phyloP scores from a whole-genome alignment of 2,888 invertebrate genomes.

The Ormia ochracea region DNA sequence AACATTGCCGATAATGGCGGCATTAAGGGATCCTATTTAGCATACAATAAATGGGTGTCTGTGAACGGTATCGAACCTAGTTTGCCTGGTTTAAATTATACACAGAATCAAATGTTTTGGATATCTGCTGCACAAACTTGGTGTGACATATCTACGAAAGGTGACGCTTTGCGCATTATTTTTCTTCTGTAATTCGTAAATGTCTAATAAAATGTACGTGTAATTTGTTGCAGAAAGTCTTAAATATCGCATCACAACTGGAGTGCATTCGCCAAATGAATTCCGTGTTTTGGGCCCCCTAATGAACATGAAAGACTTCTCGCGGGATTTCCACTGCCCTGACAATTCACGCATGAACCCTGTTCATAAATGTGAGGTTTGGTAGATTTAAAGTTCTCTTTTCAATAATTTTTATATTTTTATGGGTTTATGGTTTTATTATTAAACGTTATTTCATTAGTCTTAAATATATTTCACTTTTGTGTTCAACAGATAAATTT shows the following conservation, averaged over 20 bases:
- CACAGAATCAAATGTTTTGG: constrained; percentile 88
- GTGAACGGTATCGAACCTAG: constrained; percentile 82
- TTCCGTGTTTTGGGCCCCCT: constrained; percentile 93
- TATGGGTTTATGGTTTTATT: no score
- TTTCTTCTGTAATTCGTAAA: neutral
- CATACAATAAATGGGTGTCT: constrained; percentile 86
- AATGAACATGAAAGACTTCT: constrained; percentile 94
- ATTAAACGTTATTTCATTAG: no score
- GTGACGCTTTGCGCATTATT: constrained; percentile 59
- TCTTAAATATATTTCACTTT: no score
- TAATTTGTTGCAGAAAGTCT: constrained; percentile 80
- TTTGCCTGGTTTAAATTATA: constrained; percentile 85
- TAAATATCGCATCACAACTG: constrained; percentile 87
- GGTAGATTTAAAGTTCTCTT: constrained; percentile 83
- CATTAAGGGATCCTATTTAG: constrained; percentile 91
- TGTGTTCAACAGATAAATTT: no score
- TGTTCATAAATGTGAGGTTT: constrained; percentile 90
- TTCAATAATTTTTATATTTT: no score
- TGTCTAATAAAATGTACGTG: neutral
- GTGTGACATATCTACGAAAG: constrained; percentile 88
- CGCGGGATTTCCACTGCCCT: constrained; percentile 91
- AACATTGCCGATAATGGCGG: constrained; percentile 98
- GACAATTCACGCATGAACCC: constrained; percentile 95
- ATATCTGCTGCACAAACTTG: constrained; percentile 90
- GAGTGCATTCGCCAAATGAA: constrained; percentile 86